These are phyloP conservation scores for Odontothrips loti DNA, from an alignment of 2,888 invertebrate species.

Conservation along the genomic window DNA sequence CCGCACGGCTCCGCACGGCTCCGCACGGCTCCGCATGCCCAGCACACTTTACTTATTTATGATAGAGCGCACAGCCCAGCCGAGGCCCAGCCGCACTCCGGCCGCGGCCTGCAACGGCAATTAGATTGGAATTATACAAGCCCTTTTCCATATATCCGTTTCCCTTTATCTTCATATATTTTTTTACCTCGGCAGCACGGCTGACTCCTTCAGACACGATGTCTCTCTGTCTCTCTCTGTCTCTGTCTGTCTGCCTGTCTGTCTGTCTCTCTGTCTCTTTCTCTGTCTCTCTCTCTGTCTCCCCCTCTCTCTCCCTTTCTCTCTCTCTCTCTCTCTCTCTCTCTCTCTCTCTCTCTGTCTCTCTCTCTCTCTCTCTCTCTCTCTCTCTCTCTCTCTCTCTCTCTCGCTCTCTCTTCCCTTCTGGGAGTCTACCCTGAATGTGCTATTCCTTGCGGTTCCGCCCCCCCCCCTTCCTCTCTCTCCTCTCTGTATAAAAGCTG, in stretches of 20 bases:
- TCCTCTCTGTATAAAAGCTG: background rate
- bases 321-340: too few relatives aligned
- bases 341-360: too few relatives aligned
- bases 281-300: too few relatives aligned
- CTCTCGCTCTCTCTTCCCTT: background rate
- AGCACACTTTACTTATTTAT: slow-evolving; percentile 26
- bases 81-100: background rate
- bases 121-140: slow-evolving; percentile 23
- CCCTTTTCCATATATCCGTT: slow-evolving; percentile 26
- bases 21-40: background rate
- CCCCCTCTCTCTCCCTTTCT: background rate
- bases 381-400: too few relatives aligned
- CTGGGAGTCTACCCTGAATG: background rate
- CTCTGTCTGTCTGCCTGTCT: too few relatives aligned
- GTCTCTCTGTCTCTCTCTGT: too few relatives aligned
- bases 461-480: background rate
- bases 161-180: slow-evolving; percentile 2
- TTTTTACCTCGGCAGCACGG: background rate
- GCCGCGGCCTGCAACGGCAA: background rate
- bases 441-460: slow-evolving; percentile 23
- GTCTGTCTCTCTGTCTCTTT: too few relatives aligned
- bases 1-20: too few relatives aligned
- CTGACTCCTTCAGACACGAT: too few relatives aligned
- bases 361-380: too few relatives aligned
- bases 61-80: background rate